Base-by-base conservation (phyloP, 2,113 vertebrate species). In the Leucopsar rothschildi region DNA sequence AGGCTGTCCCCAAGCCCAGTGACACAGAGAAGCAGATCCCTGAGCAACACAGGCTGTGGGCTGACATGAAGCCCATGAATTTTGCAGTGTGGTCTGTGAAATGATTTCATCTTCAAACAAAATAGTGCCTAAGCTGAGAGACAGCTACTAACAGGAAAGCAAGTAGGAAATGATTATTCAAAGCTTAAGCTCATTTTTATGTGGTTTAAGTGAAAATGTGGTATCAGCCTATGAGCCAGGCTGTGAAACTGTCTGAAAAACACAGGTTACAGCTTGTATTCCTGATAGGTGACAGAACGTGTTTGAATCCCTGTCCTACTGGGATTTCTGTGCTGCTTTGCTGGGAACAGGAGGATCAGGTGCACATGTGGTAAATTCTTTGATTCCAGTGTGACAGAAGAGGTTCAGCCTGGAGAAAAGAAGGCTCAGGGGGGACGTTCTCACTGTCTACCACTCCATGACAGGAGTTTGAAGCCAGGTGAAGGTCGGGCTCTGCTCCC, bases 401-500 rank as follows among this genome's bases (percentile, higher is more conserved):
- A 73, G 44, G 25, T 4, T 57, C 31, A 80, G 57, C 21, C 49
- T 49, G 57, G 28, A 73, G 68, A 20, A 73, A 44, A 73, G 52
- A 23, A 27, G 33, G 17, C 37, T 80, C 59, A 70, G 50, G 66
- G 11, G 19, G 19, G 7, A 45, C 42, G 22, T 72, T 44, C 68
- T 73, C 35, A 44, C 33, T 59, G 25, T 50, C 52, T 24, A 15
- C 44, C 59, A 11, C 22, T 73, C 33, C 52, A 12, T 59, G 60
- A 20, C 27, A 81, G 27, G 37, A 65, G 44, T 6, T 1, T 64
- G 57, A 10, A 81, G 37, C 22, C 37, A 33, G 18, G 42, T 31
- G 20, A 42, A 18, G 6, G 4, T 11, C 0, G 0, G 37, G 37
- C 37, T 65, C 17, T 64, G 57, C 49, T 88, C 27, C 6, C 57